Evolutionary conservation across 2,888 invertebrate species (phyloP), one percentile per base, ranked within the genome.

Genomic region (Venusia cambrica): DNA sequence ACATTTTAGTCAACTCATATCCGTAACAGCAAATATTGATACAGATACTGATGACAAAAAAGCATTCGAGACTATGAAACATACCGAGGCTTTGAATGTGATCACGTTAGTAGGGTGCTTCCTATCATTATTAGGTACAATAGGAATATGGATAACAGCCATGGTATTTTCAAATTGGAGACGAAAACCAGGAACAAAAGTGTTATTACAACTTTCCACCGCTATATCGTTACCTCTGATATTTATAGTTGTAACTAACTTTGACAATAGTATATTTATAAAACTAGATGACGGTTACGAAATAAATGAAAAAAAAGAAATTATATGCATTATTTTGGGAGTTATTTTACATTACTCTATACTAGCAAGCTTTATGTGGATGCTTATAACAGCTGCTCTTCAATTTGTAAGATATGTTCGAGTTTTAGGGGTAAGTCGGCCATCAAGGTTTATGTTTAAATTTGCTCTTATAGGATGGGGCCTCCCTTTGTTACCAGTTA

Each of bases 351-450:
- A 93, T 55, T 93, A 92, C 63, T 90, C 92, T 8, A 88, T 93
- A 15, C 68, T 93, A 22, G 89, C 91, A 1, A 89, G 91, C 42
- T 93, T 93, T 55, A 88, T 89, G 54, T 93, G 93, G 93, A 93
- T 93, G 92, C 67, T 92, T 9, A 90, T 93, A 33, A 90, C 92
- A 33, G 92, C 91, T 1, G 72, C 90, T 26, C 71, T 92, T 34
- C 92, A 92, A 63, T 93, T 92, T 62, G 87, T 92, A 33, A 84
- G 91, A 26, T 92, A 92, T 52, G 93, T 93, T 1, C 88, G 89
- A 38, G 91, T 92, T 0, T 75, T 92, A 26, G 92, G 91, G 2
- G 85, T 85, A 1, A 67, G 73, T 5, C 73, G 89, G 17, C 90
- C 90, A 3, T 81, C 88, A 0, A 78, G 89, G 42, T 92, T 92